Evolutionary conservation across 2,113 vertebrate genomes (phyloP).

Genomic region (Halichoeres trimaculatus): DNA sequence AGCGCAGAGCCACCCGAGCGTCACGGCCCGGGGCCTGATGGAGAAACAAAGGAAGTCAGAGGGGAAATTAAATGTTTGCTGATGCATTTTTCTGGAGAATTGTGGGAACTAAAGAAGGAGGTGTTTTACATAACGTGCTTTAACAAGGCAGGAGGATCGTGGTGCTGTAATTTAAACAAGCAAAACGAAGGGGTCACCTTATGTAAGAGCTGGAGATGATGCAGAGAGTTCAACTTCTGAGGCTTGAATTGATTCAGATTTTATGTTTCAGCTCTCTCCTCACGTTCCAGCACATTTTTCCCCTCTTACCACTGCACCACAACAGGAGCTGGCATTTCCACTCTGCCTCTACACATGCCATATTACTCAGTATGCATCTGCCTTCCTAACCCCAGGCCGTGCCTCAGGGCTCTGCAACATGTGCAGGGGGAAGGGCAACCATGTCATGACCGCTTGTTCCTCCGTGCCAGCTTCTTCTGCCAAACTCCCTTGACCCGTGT

Average conservation of each 20-base stretch:
- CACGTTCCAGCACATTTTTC: background rate
- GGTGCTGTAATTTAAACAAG: background rate
- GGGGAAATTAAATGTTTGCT: slow-evolving; percentile 36
- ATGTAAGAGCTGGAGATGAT: slow-evolving; percentile 25
- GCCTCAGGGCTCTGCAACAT: slow-evolving; percentile 34
- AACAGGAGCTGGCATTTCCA: slow-evolving; percentile 31
- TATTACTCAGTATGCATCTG: slow-evolving; percentile 35
- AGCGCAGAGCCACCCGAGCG: slow-evolving; percentile 8
- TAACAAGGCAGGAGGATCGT: slow-evolving; percentile 14
- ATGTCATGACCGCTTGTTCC: slow-evolving; percentile 49
- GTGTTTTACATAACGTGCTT: slow-evolving; percentile 27
- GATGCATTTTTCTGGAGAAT: slow-evolving; percentile 1
- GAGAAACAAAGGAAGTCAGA: slow-evolving; percentile 16
- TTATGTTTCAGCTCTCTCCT: slow-evolving; percentile 24
- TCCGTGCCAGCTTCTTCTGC: slow-evolving; percentile 44
- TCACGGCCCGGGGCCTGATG: background rate
- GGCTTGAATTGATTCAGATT: too few species aligned
- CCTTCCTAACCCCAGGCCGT: slow-evolving; percentile 9
- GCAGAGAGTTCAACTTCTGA: too few species aligned
- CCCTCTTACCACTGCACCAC: background rate
- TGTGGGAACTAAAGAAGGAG: background rate
- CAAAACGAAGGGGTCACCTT: background rate
- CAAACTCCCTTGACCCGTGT: slow-evolving; percentile 49
- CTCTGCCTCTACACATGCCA: slow-evolving; percentile 20
- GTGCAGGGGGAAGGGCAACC: slow-evolving; percentile 36